A percentile compares a stretch with the other conserved stretches of the same genome.
These are phyloP conservation scores for Darevskia nairensis DNA, from an alignment of 2,797 vertebrate species.

Conservation along the genomic window DNA sequence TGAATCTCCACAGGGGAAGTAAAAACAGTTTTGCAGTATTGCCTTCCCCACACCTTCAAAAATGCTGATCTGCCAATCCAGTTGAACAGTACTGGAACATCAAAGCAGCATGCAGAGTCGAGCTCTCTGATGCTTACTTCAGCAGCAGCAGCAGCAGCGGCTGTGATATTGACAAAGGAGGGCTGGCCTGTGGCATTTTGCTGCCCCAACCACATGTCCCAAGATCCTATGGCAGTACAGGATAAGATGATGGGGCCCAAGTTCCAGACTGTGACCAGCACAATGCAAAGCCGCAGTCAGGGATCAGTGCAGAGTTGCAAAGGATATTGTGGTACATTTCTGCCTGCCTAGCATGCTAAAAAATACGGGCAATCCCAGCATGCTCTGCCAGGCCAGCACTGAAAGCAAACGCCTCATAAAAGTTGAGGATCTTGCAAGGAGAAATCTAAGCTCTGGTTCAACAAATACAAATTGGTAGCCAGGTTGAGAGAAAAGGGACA, in stretches of 20 bases:
- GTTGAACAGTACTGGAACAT: neutral
- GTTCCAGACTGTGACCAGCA: neutral
- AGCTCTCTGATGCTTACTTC: neutral
- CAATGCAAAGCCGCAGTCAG: neutral
- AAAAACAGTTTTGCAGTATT: neutral
- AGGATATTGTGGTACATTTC: neutral
- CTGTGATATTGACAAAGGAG: neutral
- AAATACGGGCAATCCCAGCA: neutral
- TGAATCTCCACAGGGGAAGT: neutral
- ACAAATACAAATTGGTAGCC: neutral
- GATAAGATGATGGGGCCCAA: neutral
- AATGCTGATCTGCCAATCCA: neutral
- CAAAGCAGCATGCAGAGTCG: neutral
- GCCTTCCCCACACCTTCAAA: neutral
- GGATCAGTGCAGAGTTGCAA: neutral
- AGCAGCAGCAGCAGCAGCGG: neutral
- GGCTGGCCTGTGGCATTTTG: neutral
- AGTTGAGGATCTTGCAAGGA: neutral
- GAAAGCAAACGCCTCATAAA: neutral
- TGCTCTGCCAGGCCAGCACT: neutral
- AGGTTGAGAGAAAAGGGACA: neutral
- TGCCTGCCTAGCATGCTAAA: neutral
- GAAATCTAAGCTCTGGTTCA: neutral
- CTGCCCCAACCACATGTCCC: too few species aligned
- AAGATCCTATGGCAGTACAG: neutral